Base-by-base conservation (phyloP, 2,113 vertebrate genomes). In the Syngnathus typhle region DNA sequence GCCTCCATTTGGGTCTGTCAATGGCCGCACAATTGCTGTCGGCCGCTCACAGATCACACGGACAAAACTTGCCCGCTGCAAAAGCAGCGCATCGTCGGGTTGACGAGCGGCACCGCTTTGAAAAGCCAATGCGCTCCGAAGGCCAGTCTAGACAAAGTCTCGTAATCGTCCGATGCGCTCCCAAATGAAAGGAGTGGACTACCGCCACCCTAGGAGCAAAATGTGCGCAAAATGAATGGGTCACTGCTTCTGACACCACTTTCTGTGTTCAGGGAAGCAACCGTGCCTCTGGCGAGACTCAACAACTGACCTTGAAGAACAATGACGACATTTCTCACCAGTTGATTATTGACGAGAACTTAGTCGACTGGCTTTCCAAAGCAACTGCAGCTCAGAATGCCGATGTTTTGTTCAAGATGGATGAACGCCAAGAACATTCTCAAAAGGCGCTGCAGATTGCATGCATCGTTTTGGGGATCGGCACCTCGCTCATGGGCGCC, bases 261-360 rank as follows among this genome's bases (percentile, higher is more conserved):
- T 47, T 79, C 75, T 65, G 71, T 82, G 81, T 84, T 81, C 81
- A 65, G 78, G 77, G 54, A 75, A 60, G 59, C 64, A 72, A 69
- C 51, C 38, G 41, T 37, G 67, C 84, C 80, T 70, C 61, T 0
- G 76, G 82, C 70, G 38, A 62, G 58, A 52, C 68, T 44, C 39
- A 47, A 70, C 19, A 66, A 67, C 52, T 23, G 21, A 44, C 65
- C 52, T 46, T 56, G 27, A 4, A 18, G 49, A 64, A 27, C 68
- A 73, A 62, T 27, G 19, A 27, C n/a, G 7, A 1, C 47, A 23
- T 66, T 75, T 68, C 65, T 60, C 19, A 32, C 21, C 37, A 36
- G 79, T 65, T 76, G 69, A 84, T 82, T 64, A 88, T 88, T 85
- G 72, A 82, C 85, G 43, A 61, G 37, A 44, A 13, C 27, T 54